Percentiles rank a stretch among this genome's conserved stretches.
Evolutionary conservation across 1,140 invertebrate species (phyloP).

Genomic region (Holcopasites calliopsidis): DNA sequence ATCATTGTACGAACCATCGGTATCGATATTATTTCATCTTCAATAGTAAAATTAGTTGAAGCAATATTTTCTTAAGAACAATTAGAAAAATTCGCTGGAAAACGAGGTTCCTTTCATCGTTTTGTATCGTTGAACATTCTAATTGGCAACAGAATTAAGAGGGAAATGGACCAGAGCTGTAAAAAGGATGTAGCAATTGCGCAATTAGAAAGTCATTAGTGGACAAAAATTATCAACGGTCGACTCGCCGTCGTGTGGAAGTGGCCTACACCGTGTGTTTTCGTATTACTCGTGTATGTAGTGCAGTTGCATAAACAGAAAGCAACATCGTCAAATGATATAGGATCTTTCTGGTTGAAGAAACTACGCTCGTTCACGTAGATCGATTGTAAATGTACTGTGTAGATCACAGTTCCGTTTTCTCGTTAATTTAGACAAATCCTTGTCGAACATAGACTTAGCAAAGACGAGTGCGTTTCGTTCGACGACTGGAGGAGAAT

Average conservation of each 20-base stretch:
- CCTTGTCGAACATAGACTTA: conserved; percentile 6
- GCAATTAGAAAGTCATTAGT: conserved; percentile 32
- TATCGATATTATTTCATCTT: no score
- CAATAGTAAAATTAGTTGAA: background rate
- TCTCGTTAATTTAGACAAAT: background rate
- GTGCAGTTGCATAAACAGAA: background rate
- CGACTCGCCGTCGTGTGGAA: conserved; percentile 7
- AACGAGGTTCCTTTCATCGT: background rate
- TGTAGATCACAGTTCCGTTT: background rate
- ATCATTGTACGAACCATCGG: no score
- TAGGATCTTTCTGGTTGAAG: background rate
- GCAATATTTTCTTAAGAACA: conserved; percentile 9
- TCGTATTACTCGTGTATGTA: conserved; percentile 4
- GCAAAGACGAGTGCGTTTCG: background rate
- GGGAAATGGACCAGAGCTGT: background rate
- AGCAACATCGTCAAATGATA: background rate
- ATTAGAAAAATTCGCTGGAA: conserved; percentile 1
- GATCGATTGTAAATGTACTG: background rate
- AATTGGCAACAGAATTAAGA: no score
- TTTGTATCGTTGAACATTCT: no score
- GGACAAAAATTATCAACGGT: background rate
- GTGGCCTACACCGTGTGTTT: conserved; percentile 17
- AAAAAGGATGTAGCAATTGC: conserved; percentile 23
- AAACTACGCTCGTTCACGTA: background rate
- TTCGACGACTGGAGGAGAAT: background rate